Conservation (phyloP, 2,113 vertebrate species). For the Procavia capensis region DNA sequence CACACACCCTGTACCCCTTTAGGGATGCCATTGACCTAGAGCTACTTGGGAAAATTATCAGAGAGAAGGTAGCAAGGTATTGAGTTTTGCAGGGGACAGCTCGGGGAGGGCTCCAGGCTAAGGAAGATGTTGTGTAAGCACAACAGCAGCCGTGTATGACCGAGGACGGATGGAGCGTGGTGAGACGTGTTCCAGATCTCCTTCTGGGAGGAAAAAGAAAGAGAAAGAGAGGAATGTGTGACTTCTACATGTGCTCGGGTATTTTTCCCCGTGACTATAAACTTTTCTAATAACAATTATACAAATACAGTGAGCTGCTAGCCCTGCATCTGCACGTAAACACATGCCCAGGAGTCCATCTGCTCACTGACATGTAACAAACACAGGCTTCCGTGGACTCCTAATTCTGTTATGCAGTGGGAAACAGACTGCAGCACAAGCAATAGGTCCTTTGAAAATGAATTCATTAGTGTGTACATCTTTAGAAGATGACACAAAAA, state of each 20-base stretch:
- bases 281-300: not conserved
- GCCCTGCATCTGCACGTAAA: not conserved
- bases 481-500: not conserved
- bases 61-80: not conserved
- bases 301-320: not conserved
- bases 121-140: not conserved
- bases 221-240: not conserved
- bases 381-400: not conserved
- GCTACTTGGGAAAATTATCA: not conserved
- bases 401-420: not conserved
- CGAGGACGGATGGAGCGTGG: not conserved
- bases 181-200: constrained; percentile 26
- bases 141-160: not conserved
- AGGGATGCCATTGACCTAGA: not conserved
- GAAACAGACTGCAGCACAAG: not conserved
- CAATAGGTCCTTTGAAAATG: not conserved
- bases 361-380: not conserved
- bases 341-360: not conserved
- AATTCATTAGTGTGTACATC: not conserved
- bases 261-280: not conserved
- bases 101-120: not conserved
- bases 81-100: constrained; percentile 28
- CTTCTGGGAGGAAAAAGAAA: not conserved
- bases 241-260: not conserved
- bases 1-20: no score